phyloP scores from a whole-genome alignment of 37 sponge, comb jelly and placozoan species.

The Aplysina aerophoba region DNA sequence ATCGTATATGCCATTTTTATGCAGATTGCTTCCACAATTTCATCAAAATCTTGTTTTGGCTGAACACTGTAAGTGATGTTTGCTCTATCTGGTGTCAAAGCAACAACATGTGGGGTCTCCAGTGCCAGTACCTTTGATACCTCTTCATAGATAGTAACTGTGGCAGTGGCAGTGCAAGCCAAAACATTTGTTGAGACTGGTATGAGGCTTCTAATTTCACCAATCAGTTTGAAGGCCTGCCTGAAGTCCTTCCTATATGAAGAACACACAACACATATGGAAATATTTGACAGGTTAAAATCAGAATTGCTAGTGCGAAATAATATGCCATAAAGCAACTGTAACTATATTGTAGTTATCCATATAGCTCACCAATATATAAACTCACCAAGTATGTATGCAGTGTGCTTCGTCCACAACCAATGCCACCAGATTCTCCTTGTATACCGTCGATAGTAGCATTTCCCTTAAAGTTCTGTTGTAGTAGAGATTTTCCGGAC shows the following conservation, averaged over 20 bases:
- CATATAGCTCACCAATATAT: not conserved
- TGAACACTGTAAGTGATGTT: constrained; percentile 31
- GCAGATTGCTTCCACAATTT: too few species aligned
- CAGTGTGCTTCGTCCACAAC: constrained; percentile 44
- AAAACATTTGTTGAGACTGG: constrained; percentile 2
- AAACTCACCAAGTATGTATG: constrained; percentile 33
- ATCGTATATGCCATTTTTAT: too few species aligned
- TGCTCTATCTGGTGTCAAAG: constrained; percentile 3
- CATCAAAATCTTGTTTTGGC: too few species aligned
- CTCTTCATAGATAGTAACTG: not conserved
- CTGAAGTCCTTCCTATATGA: constrained; percentile 29
- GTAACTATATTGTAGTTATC: not conserved
- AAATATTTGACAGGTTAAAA: too few species aligned
- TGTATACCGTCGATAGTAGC: constrained; percentile 10
- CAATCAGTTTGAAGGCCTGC: not conserved
- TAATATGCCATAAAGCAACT: not conserved
- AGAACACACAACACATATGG: not conserved
- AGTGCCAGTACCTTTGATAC: not conserved
- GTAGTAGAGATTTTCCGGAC: constrained; percentile 17
- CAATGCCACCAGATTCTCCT: constrained; percentile 40
- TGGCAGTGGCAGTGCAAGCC: constrained; percentile 13
- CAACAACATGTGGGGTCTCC: not conserved
- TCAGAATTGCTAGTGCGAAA: too few species aligned
- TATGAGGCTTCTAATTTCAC: constrained; percentile 14
- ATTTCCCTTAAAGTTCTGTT: not conserved